phyloP scores from a whole-genome alignment of 2,888 invertebrate genomes.

The Pteria penguin region DNA sequence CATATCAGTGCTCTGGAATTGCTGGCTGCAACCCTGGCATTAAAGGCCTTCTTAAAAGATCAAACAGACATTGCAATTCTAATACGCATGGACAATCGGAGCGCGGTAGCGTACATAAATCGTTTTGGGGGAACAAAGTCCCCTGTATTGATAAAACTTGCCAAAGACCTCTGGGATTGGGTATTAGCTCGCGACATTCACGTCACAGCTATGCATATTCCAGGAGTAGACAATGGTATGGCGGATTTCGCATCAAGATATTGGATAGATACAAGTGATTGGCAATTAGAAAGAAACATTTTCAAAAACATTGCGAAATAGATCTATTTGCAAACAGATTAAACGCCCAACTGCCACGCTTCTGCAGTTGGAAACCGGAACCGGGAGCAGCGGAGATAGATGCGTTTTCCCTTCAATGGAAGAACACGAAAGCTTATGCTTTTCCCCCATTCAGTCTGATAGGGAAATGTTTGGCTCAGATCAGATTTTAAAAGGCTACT shows the following conservation, averaged over 20 bases:
- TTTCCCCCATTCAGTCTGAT: constrained; percentile 33
- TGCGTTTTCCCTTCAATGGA: too few species aligned
- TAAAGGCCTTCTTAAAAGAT: background rate
- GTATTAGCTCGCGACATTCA: background rate
- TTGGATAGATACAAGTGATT: too few species aligned
- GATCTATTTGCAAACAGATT: too few species aligned
- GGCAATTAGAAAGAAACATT: too few species aligned
- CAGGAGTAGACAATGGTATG: background rate
- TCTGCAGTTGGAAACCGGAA: too few species aligned
- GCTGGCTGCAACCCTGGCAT: background rate
- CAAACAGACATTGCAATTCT: background rate
- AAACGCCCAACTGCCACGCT: too few species aligned
- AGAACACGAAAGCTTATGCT: constrained; percentile 22
- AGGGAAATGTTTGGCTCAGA: background rate
- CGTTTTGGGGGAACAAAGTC: background rate
- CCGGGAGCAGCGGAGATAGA: too few species aligned
- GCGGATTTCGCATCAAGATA: background rate
- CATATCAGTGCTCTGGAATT: background rate
- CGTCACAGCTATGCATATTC: background rate
- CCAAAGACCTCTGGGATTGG: background rate
- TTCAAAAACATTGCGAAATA: too few species aligned
- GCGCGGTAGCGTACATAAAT: background rate
- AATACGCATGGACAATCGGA: too few species aligned
- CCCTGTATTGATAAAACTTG: background rate
- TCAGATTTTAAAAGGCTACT: too few species aligned